Conservation (phyloP, 2,113 vertebrate genomes). For the Pagrus major region DNA sequence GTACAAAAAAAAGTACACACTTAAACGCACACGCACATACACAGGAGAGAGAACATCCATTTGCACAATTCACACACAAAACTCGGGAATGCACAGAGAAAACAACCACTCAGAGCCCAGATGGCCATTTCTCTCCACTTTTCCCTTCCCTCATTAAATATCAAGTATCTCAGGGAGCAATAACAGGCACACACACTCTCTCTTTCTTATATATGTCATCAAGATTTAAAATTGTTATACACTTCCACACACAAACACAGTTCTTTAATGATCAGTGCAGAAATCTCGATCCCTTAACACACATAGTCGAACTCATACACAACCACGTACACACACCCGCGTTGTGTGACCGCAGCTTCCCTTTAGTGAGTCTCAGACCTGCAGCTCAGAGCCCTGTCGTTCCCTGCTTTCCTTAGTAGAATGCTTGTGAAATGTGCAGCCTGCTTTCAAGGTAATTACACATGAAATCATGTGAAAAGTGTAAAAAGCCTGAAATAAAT, state of each 20-base stretch:
- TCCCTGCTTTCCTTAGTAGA: slow-evolving; percentile 16
- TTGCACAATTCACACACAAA: slow-evolving; percentile 27
- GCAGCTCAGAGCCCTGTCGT: slow-evolving; percentile 7
- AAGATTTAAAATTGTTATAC: slow-evolving; percentile 34
- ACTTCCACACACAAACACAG: slow-evolving; percentile 1
- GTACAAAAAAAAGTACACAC: neutral
- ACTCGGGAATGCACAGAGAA: slow-evolving; percentile 35
- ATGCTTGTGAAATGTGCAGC: slow-evolving; percentile 44
- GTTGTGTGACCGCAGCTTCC: neutral
- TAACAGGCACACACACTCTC: neutral
- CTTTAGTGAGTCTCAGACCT: slow-evolving; percentile 25
- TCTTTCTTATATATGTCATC: slow-evolving; percentile 43
- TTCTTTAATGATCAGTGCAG: slow-evolving; percentile 9
- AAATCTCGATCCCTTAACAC: slow-evolving; percentile 33
- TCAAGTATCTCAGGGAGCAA: slow-evolving; percentile 60
- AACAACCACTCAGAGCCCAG: slow-evolving; percentile 52
- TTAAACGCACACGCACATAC: neutral
- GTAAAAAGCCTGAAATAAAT: slow-evolving; percentile 53
- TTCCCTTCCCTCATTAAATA: slow-evolving; percentile 72
- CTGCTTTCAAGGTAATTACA: slow-evolving; percentile 60
- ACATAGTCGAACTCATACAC: neutral
- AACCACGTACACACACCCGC: neutral
- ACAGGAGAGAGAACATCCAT: slow-evolving; percentile 17
- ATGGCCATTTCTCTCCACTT: slow-evolving; percentile 54
- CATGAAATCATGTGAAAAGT: slow-evolving; percentile 63